A percentile compares a stretch with the other conserved stretches of the same genome.
These are phyloP conservation scores for Stratiolaelaps scimitus DNA, from an alignment of 1,140 invertebrate genomes.

Conservation along the genomic window DNA sequence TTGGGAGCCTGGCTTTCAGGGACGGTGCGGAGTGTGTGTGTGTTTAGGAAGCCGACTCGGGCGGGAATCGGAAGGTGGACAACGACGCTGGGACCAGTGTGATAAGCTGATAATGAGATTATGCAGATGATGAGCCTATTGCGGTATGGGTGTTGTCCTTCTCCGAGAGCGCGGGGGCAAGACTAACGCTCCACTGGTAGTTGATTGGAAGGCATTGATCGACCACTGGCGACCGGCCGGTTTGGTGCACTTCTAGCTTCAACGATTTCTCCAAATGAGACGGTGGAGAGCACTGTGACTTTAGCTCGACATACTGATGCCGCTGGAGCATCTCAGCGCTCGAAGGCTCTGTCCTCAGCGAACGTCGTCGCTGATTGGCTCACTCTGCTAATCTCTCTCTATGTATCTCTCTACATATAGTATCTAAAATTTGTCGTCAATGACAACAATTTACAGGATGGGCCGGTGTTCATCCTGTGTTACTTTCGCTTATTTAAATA, in stretches of 20 bases:
- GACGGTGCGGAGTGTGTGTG: not conserved
- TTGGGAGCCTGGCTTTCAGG: not conserved
- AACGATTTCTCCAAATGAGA: not conserved
- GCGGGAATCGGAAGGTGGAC: not conserved
- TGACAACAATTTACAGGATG: no score
- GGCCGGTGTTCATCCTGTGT: no score
- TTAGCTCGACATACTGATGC: not conserved
- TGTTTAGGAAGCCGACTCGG: not conserved
- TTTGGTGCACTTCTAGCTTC: not conserved
- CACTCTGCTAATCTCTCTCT: no score
- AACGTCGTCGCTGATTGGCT: no score
- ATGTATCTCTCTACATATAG: no score
- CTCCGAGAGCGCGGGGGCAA: not conserved
- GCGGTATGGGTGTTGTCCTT: no score
- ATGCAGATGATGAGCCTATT: slow-evolving; percentile 19
- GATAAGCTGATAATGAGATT: slow-evolving; percentile 29
- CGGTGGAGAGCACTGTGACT: no score
- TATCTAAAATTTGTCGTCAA: no score
- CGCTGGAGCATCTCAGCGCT: no score
- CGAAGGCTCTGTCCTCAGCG: no score
- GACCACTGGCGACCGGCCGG: not conserved
- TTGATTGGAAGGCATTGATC: not conserved
- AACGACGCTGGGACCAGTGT: not conserved
- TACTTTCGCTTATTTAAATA: no score
- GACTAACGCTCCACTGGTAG: not conserved